A percentile compares a stretch with the other conserved stretches of the same genome.
Evolutionary conservation across 2,888 invertebrate genomes (phyloP).

Genomic region (Exephanes ischioxanthus): DNA sequence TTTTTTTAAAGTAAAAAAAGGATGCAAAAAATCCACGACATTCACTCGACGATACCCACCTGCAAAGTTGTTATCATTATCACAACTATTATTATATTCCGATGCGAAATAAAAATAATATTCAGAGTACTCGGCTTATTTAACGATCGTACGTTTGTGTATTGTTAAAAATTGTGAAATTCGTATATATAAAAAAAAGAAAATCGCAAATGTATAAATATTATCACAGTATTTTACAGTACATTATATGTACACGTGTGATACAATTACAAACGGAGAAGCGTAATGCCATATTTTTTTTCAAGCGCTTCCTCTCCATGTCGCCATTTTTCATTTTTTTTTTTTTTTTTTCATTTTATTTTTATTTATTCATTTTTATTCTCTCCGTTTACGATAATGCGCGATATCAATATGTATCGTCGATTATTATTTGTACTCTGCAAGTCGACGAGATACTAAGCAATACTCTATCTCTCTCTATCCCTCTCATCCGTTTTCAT

Average conservation of each 20-base stretch:
- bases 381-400: slow-evolving; percentile 51
- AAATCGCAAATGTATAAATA: slow-evolving; percentile 79
- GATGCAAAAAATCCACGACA: slow-evolving; percentile 39
- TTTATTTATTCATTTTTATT: slow-evolving; percentile 28
- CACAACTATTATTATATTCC: background rate
- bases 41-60: slow-evolving; percentile 56
- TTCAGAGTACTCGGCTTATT: slow-evolving; percentile 55
- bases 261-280: slow-evolving; percentile 72
- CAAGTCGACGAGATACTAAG: slow-evolving; percentile 76
- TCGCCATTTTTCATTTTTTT: slow-evolving; percentile 37
- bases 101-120: slow-evolving; percentile 50
- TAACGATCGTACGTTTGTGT: slow-evolving; percentile 69
- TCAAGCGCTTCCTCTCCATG: slow-evolving; percentile 31
- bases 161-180: slow-evolving; percentile 69
- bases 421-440: slow-evolving; percentile 78
- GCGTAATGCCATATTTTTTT: slow-evolving; percentile 21
- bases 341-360: slow-evolving; percentile 42
- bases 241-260: slow-evolving; percentile 82
- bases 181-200: slow-evolving; percentile 55
- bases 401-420: slow-evolving; percentile 72
- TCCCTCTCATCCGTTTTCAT: slow-evolving; percentile 52
- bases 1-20: slow-evolving; percentile 32
- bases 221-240: slow-evolving; percentile 84
- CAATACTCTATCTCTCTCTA: slow-evolving; percentile 61
- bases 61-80: slow-evolving; percentile 13